Percentiles rank a stretch among this genome's conserved stretches.
Conservation (phyloP, 2,888 invertebrate species). For the Amorpha juglandis region DNA sequence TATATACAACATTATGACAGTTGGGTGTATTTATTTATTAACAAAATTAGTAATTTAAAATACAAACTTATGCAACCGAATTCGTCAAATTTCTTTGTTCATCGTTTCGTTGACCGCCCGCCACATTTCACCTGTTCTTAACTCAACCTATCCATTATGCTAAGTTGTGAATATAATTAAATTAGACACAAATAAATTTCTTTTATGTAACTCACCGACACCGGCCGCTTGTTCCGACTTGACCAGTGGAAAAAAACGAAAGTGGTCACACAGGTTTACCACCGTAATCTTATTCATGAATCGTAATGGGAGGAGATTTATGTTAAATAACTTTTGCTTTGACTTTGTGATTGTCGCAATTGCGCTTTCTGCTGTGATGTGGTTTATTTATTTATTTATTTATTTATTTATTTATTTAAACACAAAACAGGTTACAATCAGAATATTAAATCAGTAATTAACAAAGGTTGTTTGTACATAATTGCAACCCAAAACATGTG, state of each 20-base stretch:
- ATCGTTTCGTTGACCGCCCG: neutral
- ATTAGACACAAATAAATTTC: constrained; percentile 20
- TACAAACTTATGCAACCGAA: no score
- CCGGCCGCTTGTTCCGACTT: constrained; percentile 8
- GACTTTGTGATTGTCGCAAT: neutral
- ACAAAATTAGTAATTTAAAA: no score
- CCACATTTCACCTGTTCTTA: constrained; percentile 1
- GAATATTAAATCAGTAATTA: no score
- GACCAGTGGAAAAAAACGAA: constrained; percentile 44
- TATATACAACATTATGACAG: no score
- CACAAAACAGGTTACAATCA: no score
- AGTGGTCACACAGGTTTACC: constrained; percentile 38
- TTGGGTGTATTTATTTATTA: no score
- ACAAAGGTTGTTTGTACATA: no score
- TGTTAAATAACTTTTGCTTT: constrained; percentile 25
- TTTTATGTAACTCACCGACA: constrained; percentile 13
- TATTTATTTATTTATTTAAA: no score
- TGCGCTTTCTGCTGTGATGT: neutral
- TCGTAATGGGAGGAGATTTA: constrained; percentile 22
- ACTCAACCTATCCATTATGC: neutral
- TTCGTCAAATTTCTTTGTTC: no score
- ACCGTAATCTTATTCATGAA: constrained; percentile 18
- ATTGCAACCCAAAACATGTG: no score
- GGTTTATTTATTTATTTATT: no score
- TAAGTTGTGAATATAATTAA: constrained; percentile 13